phyloP scores from a whole-genome alignment of 2,888 invertebrate species.

The Mythimna loreyi region DNA sequence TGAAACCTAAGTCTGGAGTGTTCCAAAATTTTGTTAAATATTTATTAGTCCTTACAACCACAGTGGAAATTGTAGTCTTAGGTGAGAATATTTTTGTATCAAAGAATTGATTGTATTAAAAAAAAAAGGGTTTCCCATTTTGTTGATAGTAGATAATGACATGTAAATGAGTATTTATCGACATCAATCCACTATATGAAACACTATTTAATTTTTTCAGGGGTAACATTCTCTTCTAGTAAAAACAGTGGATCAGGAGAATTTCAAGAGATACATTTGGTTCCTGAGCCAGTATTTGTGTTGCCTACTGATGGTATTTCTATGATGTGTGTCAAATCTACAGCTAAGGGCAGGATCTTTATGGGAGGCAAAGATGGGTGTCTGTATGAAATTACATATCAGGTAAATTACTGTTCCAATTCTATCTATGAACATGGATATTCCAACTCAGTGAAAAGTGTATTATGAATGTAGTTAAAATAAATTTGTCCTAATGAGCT shows the following conservation, averaged over 20 bases:
- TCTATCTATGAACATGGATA: not conserved
- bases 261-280: conserved; percentile 95
- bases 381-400: conserved; percentile 98
- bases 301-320: conserved; percentile 97
- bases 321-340: conserved; percentile 95
- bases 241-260: conserved; percentile 87
- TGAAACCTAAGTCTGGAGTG: conserved; percentile 96
- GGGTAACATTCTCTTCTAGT: conserved; percentile 90
- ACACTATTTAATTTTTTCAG: conserved; percentile 68
- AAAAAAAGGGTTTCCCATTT: not conserved
- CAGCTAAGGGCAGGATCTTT: conserved; percentile 96
- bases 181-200: not conserved
- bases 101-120: not conserved
- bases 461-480: not conserved
- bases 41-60: conserved; percentile 97
- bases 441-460: not conserved
- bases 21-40: conserved; percentile 98
- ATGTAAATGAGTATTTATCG: not conserved
- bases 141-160: not conserved
- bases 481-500: not conserved
- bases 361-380: conserved; percentile 98
- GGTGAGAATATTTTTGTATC: conserved; percentile 90
- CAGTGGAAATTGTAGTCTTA: conserved; percentile 97
- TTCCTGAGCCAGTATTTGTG: conserved; percentile 98
- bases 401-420: conserved; percentile 89